Percentiles rank a stretch among this genome's conserved stretches.
These are phyloP conservation scores for Oreochromis grahami DNA, from an alignment of 2,797 vertebrate genomes.

Conservation along the genomic window DNA sequence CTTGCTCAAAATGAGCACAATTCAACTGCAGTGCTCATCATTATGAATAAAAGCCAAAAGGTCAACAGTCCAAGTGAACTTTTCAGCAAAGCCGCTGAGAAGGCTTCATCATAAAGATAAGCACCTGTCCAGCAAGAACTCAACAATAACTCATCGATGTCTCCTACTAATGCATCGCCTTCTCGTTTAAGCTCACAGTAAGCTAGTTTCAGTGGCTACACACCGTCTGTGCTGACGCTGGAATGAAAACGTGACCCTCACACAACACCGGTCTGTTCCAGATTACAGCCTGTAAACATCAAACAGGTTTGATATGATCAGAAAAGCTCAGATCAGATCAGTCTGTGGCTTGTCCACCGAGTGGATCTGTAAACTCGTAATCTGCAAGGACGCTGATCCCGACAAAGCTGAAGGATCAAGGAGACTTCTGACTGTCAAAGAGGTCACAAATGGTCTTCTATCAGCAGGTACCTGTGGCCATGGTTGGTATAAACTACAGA, in stretches of 20 bases:
- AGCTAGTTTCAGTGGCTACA: neutral
- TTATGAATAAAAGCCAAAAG: neutral
- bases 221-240: neutral
- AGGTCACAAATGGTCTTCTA: neutral
- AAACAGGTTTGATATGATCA: slow-evolving; percentile 13
- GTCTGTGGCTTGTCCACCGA: neutral
- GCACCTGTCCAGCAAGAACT: neutral
- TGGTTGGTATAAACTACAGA: neutral
- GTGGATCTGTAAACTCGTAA: neutral
- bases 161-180: neutral
- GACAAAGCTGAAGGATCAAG: slow-evolving; percentile 1
- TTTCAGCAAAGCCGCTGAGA: neutral
- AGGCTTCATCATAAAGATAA: neutral
- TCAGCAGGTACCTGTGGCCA: neutral
- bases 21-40: neutral
- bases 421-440: neutral
- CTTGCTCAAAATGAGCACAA: neutral
- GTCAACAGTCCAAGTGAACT: neutral
- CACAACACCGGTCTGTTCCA: neutral
- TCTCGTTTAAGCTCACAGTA: neutral
- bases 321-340: slow-evolving; percentile 11
- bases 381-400: neutral
- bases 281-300: slow-evolving; percentile 15
- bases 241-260: neutral
- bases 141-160: neutral